Evolutionary conservation across 2,113 vertebrate genomes (phyloP).

Genomic region (Pogona vitticeps): DNA sequence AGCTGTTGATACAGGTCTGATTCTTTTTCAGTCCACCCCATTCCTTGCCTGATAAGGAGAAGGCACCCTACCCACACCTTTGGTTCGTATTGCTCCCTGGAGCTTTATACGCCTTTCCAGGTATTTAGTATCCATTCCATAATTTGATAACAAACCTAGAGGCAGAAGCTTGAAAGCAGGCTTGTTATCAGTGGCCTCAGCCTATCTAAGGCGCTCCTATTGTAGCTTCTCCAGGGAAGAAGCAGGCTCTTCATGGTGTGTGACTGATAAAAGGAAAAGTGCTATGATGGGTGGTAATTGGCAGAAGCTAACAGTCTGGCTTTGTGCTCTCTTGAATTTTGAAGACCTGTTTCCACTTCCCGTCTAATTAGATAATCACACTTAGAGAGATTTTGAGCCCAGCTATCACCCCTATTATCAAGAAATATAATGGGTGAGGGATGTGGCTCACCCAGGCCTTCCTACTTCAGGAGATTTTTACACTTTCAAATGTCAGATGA

Average conservation of each 20-base stretch:
- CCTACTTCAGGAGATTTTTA: not conserved
- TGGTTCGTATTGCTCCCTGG: not conserved
- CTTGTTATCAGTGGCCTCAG: not conserved
- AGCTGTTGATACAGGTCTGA: no score
- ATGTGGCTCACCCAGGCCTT: not conserved
- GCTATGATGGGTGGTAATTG: not conserved
- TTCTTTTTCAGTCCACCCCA: not conserved
- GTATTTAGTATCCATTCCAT: not conserved
- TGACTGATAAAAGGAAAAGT: not conserved
- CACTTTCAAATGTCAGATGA: not conserved
- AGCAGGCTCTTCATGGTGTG: not conserved
- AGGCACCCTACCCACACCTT: no score
- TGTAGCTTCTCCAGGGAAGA: not conserved
- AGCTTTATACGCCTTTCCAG: not conserved
- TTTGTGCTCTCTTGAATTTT: constrained; percentile 1
- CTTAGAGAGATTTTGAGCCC: not conserved
- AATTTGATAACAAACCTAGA: not conserved
- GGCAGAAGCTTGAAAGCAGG: not conserved
- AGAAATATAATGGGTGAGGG: not conserved
- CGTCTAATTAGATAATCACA: constrained; percentile 6
- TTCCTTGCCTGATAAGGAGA: not conserved
- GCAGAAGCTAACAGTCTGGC: not conserved
- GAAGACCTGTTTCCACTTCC: not conserved
- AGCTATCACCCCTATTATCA: not conserved
- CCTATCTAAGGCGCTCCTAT: not conserved